Evolutionary conservation across 2,113 vertebrate genomes (phyloP).

Genomic region (Henicopernis longicauda): DNA sequence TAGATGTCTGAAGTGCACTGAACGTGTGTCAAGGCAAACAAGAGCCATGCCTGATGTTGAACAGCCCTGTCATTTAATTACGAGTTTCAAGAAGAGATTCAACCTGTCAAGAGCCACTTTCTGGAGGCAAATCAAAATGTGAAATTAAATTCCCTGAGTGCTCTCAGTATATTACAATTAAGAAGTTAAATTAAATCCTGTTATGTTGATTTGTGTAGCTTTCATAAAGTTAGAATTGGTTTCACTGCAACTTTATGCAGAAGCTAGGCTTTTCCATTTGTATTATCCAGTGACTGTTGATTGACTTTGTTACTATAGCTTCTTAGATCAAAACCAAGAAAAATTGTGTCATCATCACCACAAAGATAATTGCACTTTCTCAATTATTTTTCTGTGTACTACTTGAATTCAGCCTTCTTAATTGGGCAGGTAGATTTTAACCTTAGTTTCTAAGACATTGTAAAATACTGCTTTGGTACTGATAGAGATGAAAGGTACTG

Average conservation of each 20-base stretch:
- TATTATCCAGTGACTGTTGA: background rate
- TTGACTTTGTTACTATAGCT: background rate
- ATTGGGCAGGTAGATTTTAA: background rate
- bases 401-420: background rate
- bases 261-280: background rate
- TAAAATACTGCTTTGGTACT: background rate
- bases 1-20: background rate
- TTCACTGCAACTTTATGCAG: background rate
- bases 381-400: background rate
- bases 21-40: background rate
- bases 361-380: background rate
- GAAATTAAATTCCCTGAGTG: background rate
- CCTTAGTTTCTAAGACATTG: background rate
- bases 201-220: background rate
- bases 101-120: background rate
- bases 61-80: background rate
- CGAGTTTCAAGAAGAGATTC: background rate
- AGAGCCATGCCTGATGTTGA: background rate
- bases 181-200: background rate
- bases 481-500: background rate
- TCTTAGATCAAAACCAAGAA: background rate
- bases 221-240: background rate
- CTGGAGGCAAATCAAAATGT: background rate
- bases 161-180: background rate
- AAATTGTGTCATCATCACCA: background rate